phyloP scores from a whole-genome alignment of 2,797 vertebrate species.

The Rhinatrema bivittatum region DNA sequence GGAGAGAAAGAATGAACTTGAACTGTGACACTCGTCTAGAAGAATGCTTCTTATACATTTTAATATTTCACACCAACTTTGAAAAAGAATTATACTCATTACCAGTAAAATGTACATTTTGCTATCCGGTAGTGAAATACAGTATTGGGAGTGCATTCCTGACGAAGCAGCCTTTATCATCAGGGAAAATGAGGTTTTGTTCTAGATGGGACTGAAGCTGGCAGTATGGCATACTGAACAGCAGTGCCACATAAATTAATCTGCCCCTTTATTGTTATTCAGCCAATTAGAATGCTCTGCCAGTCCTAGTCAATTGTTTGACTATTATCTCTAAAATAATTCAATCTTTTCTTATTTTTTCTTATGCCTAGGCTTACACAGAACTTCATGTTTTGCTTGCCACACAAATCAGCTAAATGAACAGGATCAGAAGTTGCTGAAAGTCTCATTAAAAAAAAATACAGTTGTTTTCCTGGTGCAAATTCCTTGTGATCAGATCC shows the following conservation, averaged over 20 bases:
- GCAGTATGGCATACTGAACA: conserved; percentile 4
- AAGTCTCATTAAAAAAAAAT: no score
- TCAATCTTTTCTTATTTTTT: neutral
- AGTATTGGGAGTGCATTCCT: neutral
- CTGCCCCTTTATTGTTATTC: conserved; percentile 1
- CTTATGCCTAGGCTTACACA: neutral
- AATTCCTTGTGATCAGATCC: no score
- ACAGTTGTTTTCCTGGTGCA: no score
- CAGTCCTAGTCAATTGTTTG: conserved; percentile 4
- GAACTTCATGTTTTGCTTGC: neutral
- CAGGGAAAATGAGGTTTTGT: neutral
- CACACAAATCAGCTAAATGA: no score
- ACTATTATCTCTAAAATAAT: conserved; percentile 4
- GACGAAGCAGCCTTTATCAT: neutral
- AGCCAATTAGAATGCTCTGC: conserved; percentile 8
- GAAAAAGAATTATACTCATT: no score
- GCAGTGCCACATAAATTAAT: neutral
- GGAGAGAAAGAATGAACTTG: no score
- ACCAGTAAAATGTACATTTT: neutral
- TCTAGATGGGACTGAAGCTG: no score
- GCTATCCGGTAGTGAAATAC: neutral
- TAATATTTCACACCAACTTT: no score
- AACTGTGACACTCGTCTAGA: no score
- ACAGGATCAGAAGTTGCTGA: no score
- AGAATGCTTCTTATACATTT: no score